Evolutionary conservation across 2,888 invertebrate species (phyloP).

Genomic region (Torymus auratus): DNA sequence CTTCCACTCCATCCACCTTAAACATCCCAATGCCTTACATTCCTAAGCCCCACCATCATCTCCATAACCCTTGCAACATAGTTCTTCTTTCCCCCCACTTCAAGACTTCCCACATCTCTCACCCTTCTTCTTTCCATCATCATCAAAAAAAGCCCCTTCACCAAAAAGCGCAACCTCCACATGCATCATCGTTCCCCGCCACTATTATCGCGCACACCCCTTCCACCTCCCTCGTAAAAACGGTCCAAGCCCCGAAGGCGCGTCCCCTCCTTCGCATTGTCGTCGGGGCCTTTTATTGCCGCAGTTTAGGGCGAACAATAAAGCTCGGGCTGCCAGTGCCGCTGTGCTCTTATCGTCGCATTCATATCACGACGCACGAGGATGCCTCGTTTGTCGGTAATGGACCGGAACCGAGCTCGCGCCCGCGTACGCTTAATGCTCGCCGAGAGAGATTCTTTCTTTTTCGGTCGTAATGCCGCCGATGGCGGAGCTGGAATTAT

Average conservation of each 20-base stretch:
- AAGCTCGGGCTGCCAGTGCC: slow-evolving; percentile 61
- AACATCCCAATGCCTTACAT: too few species aligned
- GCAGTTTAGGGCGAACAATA: slow-evolving; percentile 69
- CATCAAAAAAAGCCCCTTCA: slow-evolving; percentile 19
- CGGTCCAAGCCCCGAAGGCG: neutral
- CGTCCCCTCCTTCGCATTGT: slow-evolving; percentile 59
- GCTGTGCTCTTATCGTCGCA: slow-evolving; percentile 64
- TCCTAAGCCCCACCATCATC: too few species aligned
- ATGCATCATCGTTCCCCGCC: neutral
- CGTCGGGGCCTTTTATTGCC: slow-evolving; percentile 67
- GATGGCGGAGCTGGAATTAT: too few species aligned
- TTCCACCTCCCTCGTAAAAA: neutral
- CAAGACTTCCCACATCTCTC: neutral
- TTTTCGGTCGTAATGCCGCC: neutral
- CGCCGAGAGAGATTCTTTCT: neutral
- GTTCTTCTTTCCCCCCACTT: too few species aligned
- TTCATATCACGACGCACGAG: slow-evolving; percentile 63
- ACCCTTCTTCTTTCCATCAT: neutral
- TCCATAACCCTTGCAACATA: too few species aligned
- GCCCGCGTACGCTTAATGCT: slow-evolving; percentile 15
- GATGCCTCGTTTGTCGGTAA: slow-evolving; percentile 67
- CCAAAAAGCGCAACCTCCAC: neutral
- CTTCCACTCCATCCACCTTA: too few species aligned
- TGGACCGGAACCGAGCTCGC: slow-evolving; percentile 61
- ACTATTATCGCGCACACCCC: too few species aligned